Conservation (phyloP, 2,888 invertebrate genomes). For the Agonopterix arenella region DNA sequence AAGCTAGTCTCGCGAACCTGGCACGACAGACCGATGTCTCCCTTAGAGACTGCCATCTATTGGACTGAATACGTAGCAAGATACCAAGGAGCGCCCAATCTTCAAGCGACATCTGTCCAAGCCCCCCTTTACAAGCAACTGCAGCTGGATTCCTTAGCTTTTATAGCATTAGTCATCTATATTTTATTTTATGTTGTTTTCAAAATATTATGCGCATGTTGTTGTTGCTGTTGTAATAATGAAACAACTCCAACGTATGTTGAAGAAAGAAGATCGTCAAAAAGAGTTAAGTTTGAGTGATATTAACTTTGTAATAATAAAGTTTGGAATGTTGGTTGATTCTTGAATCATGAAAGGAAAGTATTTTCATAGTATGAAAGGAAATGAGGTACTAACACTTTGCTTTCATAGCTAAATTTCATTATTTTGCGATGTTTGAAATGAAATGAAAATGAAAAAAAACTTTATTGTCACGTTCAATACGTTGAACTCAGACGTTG, state of each 20-base stretch:
- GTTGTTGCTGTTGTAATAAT: constrained; percentile 53
- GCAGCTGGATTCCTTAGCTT: constrained; percentile 60
- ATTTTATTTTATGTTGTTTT: constrained; percentile 43
- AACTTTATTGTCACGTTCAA: too few species aligned
- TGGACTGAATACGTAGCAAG: constrained; percentile 77
- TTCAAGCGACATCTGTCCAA: constrained; percentile 46
- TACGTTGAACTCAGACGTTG: too few species aligned
- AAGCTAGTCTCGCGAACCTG: constrained; percentile 64
- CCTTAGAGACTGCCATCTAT: constrained; percentile 74
- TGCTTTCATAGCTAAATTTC: too few species aligned
- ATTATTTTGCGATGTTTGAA: too few species aligned
- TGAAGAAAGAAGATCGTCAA: constrained; percentile 42
- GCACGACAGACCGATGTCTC: constrained; percentile 70
- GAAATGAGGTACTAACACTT: too few species aligned
- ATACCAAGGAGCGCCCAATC: constrained; percentile 57
- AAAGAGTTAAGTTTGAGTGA: constrained; percentile 66
- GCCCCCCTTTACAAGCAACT: constrained; percentile 55
- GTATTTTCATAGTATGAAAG: too few species aligned
- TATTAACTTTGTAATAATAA: background rate
- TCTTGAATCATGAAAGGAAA: too few species aligned
- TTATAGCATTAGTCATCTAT: constrained; percentile 48
- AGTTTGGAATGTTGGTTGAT: too few species aligned
- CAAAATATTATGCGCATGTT: constrained; percentile 49
- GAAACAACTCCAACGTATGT: constrained; percentile 18
- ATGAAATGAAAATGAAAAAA: too few species aligned